phyloP scores from a whole-genome alignment of 1,140 invertebrate genomes.

The Neodiprion pinetum region DNA sequence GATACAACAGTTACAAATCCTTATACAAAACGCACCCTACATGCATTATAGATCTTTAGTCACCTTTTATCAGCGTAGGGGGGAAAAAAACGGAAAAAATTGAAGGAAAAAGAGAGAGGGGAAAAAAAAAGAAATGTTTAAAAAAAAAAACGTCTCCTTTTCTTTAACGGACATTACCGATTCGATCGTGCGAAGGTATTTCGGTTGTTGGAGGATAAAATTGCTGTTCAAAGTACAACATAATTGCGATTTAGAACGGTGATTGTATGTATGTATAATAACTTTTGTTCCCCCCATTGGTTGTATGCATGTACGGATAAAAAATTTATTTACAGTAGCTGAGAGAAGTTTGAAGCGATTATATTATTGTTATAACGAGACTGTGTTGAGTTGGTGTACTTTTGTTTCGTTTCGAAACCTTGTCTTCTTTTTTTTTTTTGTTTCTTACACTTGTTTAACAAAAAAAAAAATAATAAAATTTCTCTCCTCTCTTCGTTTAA shows the following conservation, averaged over 20 bases:
- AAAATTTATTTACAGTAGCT: slow-evolving; percentile 30
- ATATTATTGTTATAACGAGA: slow-evolving; percentile 28
- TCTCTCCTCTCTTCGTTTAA: too few relatives aligned
- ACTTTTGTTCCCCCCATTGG: not conserved
- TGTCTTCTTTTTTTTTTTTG: too few relatives aligned
- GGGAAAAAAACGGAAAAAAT: too few relatives aligned
- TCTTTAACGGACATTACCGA: slow-evolving; percentile 31
- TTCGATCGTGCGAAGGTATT: slow-evolving; percentile 45
- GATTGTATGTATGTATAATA: not conserved
- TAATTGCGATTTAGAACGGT: not conserved
- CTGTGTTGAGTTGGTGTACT: slow-evolving; percentile 24
- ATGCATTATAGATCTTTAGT: not conserved
- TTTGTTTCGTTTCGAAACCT: too few relatives aligned
- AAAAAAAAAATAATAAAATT: too few relatives aligned
- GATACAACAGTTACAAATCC: not conserved
- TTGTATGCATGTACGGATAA: not conserved
- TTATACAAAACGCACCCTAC: not conserved
- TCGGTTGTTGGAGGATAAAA: slow-evolving; percentile 16
- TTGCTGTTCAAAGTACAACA: too few relatives aligned
- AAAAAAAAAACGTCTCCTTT: not conserved
- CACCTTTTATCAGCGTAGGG: not conserved
- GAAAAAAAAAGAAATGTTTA: too few relatives aligned
- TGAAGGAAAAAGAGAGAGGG: too few relatives aligned
- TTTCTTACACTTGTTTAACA: too few relatives aligned
- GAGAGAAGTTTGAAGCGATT: slow-evolving; percentile 43